These are phyloP conservation scores for honey bee (Apis mellifera) DNA, from an alignment of 1,140 invertebrate genomes.

Conservation along the genomic window DNA sequence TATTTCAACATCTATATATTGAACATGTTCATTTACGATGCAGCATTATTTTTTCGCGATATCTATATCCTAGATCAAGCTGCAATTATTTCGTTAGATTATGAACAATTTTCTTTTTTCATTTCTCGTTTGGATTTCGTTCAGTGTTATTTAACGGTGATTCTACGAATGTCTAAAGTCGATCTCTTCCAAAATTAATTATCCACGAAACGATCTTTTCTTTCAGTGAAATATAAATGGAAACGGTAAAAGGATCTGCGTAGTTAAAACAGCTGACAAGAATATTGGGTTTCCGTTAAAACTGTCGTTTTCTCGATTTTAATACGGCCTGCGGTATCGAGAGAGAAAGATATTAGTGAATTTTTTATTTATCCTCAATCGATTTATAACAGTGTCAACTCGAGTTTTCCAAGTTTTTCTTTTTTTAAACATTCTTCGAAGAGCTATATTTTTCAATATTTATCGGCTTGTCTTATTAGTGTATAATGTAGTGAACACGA, in stretches of 20 bases:
- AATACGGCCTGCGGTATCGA: background rate
- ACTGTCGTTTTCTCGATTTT: conserved; percentile 2
- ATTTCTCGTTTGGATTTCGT: background rate
- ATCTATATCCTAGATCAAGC: background rate
- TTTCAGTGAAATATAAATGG: background rate
- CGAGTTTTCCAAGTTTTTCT: too few species aligned
- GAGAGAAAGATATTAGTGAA: background rate
- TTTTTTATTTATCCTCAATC: background rate
- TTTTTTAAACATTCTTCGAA: background rate
- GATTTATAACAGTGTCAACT: too few species aligned
- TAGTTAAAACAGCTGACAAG: background rate
- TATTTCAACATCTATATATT: background rate
- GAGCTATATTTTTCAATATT: background rate
- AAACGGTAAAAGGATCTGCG: background rate
- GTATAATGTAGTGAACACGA: background rate
- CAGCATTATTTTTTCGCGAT: background rate
- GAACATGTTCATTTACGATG: conserved; percentile 11
- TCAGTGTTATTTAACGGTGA: background rate
- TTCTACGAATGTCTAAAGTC: background rate
- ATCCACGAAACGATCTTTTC: background rate
- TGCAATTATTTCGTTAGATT: background rate
- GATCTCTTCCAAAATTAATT: background rate
- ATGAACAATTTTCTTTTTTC: background rate
- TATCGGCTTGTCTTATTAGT: background rate
- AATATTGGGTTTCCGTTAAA: conserved; percentile 5